A percentile compares a stretch with the other conserved stretches of the same genome.
These are phyloP conservation scores for Neodontobutis hainanensis DNA, from an alignment of 2,113 vertebrate species.

Conservation along the genomic window DNA sequence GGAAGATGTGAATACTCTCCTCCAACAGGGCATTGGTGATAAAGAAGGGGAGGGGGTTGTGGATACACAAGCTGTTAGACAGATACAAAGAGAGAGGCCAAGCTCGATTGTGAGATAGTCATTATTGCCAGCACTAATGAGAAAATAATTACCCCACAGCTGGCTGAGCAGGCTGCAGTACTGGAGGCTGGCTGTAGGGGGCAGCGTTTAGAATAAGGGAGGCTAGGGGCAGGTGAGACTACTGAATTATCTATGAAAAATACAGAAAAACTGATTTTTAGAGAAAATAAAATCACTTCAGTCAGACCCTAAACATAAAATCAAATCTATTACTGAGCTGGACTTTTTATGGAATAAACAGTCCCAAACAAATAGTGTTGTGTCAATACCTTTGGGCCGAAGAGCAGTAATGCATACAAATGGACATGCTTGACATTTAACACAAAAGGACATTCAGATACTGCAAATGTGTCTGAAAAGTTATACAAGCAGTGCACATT, in stretches of 20 bases:
- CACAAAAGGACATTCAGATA: conserved; percentile 4
- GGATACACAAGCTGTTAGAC: conserved; percentile 7
- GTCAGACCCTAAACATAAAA: not conserved
- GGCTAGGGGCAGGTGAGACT: conserved; percentile 4
- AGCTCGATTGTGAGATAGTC: conserved; percentile 50
- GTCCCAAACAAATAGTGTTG: conserved; percentile 2
- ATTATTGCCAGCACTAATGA: conserved; percentile 70
- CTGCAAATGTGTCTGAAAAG: conserved; percentile 18
- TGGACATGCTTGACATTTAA: conserved; percentile 36
- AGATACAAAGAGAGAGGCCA: conserved; percentile 10
- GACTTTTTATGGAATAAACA: not conserved
- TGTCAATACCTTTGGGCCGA: conserved; percentile 9
- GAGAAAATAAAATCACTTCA: conserved; percentile 3
- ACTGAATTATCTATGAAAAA: conserved; percentile 9
- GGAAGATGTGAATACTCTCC: conserved; percentile 24
- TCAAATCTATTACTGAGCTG: not conserved
- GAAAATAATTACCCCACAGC: conserved; percentile 69
- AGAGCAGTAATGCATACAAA: conserved; percentile 24
- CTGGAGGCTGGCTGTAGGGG: conserved; percentile 48
- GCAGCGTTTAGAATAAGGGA: conserved; percentile 39
- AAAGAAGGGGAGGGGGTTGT: not conserved
- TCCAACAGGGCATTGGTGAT: conserved; percentile 35
- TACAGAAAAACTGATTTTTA: conserved; percentile 18
- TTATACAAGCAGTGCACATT: conserved; percentile 11
- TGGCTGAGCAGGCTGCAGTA: conserved; percentile 54